A percentile compares a stretch with the other conserved stretches of the same genome.
These are phyloP conservation scores for Saimiri boliviensis DNA, from an alignment of 2,113 vertebrate genomes.

Conservation along the genomic window DNA sequence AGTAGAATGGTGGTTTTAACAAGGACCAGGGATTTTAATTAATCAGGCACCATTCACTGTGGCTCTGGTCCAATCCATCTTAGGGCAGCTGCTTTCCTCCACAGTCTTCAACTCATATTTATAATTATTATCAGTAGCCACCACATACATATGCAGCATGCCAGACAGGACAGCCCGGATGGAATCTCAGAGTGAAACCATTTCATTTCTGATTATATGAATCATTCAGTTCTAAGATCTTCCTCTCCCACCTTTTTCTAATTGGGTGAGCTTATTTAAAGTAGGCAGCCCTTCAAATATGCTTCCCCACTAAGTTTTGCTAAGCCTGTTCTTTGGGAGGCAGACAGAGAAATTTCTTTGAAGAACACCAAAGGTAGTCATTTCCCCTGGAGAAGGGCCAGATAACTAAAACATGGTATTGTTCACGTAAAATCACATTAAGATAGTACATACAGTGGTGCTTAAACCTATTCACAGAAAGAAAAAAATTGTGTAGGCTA, in stretches of 20 bases:
- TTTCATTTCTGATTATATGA: constrained; percentile 1
- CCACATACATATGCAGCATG: neutral
- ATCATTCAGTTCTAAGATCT: neutral
- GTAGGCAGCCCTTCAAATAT: neutral
- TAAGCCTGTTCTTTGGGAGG: neutral
- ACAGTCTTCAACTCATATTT: neutral
- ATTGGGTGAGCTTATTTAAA: neutral
- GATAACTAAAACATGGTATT: constrained; percentile 43
- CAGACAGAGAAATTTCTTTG: constrained; percentile 36
- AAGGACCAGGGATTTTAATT: constrained; percentile 65
- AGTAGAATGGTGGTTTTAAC: constrained; percentile 22
- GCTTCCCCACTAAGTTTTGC: neutral
- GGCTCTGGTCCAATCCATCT: constrained; percentile 58
- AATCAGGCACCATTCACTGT: constrained; percentile 24
- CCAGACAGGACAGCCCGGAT: neutral
- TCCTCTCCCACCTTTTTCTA: constrained; percentile 5
- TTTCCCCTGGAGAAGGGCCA: neutral
- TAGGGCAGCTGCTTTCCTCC: constrained; percentile 50
- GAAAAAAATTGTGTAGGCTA: neutral
- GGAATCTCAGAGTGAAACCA: neutral
- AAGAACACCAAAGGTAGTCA: constrained; percentile 1
- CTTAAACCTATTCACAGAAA: constrained; percentile 17
- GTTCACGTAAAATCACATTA: constrained; percentile 27
- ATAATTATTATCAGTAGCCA: constrained; percentile 46
- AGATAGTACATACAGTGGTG: neutral